Base-by-base conservation (phyloP, 2,888 invertebrate species). In the Cepaea hortensis region DNA sequence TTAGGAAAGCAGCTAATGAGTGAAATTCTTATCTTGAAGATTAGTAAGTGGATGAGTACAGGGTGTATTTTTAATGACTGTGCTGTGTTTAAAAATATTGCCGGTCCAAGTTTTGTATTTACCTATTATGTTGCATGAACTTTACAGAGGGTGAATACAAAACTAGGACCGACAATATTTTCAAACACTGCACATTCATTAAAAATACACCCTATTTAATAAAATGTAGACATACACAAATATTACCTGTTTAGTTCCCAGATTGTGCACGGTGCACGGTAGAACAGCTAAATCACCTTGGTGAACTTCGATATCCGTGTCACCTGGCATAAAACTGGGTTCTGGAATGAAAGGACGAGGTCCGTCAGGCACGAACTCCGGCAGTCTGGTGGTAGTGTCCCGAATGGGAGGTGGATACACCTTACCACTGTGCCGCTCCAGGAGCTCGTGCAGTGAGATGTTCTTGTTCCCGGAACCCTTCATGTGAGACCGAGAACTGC, bases 201-300 rank as follows among this genome's bases (percentile, higher is more conserved):
- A 35, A 35, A 35, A 35, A 35, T 35, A 35, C 35, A 35, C 35
- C 35, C 35, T 35, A 55, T 55, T 1, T 55, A 55, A 55, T 6
- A 55, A 55, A 55, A 55, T 3, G 55, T 55, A 55, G 55, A 55
- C 55, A 55, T 55, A 55, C 6, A 55, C 7, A 55, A 6, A 55
- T 9, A 55, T 72, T 82, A 90, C 90, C 90, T 89, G 87, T 85
- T 88, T 86, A 68, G 90, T 89, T 9, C 90, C 90, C 46, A 90
- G 87, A 82, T 90, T 87, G 15, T 85, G 87, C 65, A 90, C 89
- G n/a, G 86, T 87, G 76, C 90, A 90, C n/a, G 88, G 88, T 11
- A 90, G 88, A 11, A 85, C 80, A 18, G 90, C 90, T 62, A 88
- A 76, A 9, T 88, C 89, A 18, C 90, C 90, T 72, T 87, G 87